Conservation (phyloP, 2,888 invertebrate species). For the Lingula anatina region DNA sequence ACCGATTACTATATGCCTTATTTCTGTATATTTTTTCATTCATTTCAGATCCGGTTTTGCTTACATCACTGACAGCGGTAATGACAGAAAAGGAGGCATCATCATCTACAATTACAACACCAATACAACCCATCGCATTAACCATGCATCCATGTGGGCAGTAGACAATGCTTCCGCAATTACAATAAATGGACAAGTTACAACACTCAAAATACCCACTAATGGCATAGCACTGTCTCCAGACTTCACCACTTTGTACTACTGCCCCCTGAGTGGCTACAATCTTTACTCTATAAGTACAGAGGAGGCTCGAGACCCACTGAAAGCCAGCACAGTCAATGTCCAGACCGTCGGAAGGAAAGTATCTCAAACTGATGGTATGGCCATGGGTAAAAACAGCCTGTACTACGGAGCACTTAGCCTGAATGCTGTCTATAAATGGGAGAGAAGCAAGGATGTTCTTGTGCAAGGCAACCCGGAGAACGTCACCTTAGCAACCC, state of each 20-base stretch:
- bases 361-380: slow-evolving; percentile 13
- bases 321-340: slow-evolving; percentile 11
- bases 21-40: no score
- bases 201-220: slow-evolving; percentile 1
- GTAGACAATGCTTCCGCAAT: slow-evolving; percentile 14
- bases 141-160: slow-evolving; percentile 10
- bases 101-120: slow-evolving; percentile 11
- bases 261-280: slow-evolving; percentile 21
- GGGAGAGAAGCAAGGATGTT: slow-evolving; percentile 2
- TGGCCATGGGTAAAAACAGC: slow-evolving; percentile 10
- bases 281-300: slow-evolving; percentile 19
- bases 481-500: slow-evolving; percentile 4
- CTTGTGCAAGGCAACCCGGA: neutral
- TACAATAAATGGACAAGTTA: slow-evolving; percentile 10
- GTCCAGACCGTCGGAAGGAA: no score
- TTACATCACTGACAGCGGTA: slow-evolving; percentile 16
- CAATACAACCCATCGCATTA: slow-evolving; percentile 9
- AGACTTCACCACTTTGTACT: slow-evolving; percentile 10
- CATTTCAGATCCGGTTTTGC: slow-evolving; percentile 11
- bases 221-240: slow-evolving; percentile 17
- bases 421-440: slow-evolving; percentile 10
- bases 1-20: no score
- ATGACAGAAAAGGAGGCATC: slow-evolving; percentile 9
- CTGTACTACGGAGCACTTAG: slow-evolving; percentile 12
- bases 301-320: slow-evolving; percentile 3